A percentile compares a stretch with the other conserved stretches of the same genome.
phyloP scores from a whole-genome alignment of 2,797 vertebrate species.

The Trachurus trachurus region DNA sequence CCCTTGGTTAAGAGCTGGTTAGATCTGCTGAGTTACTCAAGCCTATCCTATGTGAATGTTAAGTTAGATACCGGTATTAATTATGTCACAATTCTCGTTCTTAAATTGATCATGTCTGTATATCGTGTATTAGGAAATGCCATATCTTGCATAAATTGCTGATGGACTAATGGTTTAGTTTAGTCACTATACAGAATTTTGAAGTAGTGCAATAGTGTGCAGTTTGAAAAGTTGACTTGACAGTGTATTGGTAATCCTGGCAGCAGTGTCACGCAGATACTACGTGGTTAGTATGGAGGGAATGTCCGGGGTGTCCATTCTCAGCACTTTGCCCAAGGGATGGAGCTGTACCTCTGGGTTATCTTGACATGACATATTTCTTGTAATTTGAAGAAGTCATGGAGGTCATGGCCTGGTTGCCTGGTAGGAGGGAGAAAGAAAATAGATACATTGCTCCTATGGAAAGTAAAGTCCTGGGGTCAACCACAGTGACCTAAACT shows the following conservation, averaged over 20 bases:
- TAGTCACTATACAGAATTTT: not conserved
- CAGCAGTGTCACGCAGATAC: constrained; percentile 19
- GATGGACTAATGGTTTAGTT: not conserved
- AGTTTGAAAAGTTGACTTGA: constrained; percentile 1
- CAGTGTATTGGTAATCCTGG: constrained; percentile 6
- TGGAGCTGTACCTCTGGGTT: constrained; percentile 45
- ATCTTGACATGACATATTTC: constrained; percentile 52
- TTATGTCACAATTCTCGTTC: not conserved
- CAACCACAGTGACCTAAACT: no score
- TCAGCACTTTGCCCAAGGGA: constrained; percentile 41
- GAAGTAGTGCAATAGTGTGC: not conserved
- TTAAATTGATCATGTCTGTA: not conserved
- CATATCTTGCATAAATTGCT: not conserved
- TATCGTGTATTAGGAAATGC: no score
- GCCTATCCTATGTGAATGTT: no score
- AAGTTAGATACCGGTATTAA: not conserved
- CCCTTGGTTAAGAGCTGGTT: no score
- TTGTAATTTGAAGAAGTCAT: constrained; percentile 26
- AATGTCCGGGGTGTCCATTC: constrained; percentile 30
- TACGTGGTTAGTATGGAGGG: constrained; percentile 51
- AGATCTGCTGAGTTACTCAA: no score
- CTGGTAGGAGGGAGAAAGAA: constrained; percentile 1
- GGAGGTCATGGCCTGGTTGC: constrained; percentile 15
- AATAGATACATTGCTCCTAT: constrained; percentile 16
- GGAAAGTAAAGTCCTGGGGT: not conserved